A percentile compares a stretch with the other conserved stretches of the same genome.
Evolutionary conservation across 2,797 vertebrate species (phyloP).

Genomic region (Coccyzus lansbergi): DNA sequence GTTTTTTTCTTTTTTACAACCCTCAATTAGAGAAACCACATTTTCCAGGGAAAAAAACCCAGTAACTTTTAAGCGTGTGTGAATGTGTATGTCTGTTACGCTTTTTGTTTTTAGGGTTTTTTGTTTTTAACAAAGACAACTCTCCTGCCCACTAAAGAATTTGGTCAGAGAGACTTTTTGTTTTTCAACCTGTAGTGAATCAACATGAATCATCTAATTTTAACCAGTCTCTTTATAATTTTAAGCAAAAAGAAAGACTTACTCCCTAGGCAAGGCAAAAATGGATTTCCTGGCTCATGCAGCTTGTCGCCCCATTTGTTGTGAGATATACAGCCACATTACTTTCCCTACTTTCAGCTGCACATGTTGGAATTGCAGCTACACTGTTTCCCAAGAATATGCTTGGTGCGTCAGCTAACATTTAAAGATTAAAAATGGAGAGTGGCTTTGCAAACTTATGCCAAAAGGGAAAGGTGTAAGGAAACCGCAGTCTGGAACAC

Average conservation of each 20-base stretch:
- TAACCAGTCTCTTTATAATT: conserved; percentile 33
- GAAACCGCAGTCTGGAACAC: conserved; percentile 60
- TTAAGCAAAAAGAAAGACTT: conserved; percentile 22
- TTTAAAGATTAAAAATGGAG: conserved; percentile 66
- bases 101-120: conserved; percentile 13
- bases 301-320: conserved; percentile 20
- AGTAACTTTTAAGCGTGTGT: conserved; percentile 70
- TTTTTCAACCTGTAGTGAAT: conserved; percentile 65
- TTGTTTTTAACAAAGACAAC: conserved; percentile 69
- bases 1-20: conserved; percentile 73
- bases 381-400: conserved; percentile 32
- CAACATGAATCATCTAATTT: conserved; percentile 69
- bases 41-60: conserved; percentile 81
- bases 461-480: conserved; percentile 69
- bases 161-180: conserved; percentile 65
- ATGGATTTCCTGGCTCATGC: conserved; percentile 36
- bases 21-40: conserved; percentile 82
- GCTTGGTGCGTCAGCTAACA: conserved; percentile 47
- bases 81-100: conserved; percentile 23
- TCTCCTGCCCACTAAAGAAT: conserved; percentile 67
- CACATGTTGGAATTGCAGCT: not conserved
- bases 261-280: conserved; percentile 19
- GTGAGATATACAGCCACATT: not conserved
- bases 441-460: conserved; percentile 50
- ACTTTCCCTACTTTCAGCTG: not conserved